phyloP scores from a whole-genome alignment of 2,888 invertebrate genomes.

The Glyphotaelius pellucidus region DNA sequence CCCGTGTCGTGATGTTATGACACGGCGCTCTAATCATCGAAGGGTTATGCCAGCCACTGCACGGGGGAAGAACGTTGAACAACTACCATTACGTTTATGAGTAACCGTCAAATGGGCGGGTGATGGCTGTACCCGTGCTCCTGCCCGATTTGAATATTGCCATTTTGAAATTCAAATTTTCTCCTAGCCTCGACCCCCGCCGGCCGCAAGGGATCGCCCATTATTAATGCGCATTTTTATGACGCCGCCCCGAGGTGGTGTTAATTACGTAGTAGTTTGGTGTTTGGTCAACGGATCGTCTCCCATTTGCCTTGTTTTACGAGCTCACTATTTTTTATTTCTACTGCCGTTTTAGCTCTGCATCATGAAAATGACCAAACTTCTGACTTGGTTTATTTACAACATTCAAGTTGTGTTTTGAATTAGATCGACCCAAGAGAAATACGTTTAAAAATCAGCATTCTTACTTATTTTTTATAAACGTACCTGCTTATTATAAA shows the following conservation, averaged over 20 bases:
- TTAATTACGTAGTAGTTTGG: slow-evolving; percentile 44
- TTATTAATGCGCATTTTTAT: slow-evolving; percentile 55
- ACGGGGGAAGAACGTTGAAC: slow-evolving; percentile 53
- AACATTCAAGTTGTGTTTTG: not conserved
- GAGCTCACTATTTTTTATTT: slow-evolving; percentile 43
- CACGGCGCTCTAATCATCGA: slow-evolving; percentile 63
- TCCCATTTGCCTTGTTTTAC: not conserved
- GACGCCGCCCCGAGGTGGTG: slow-evolving; percentile 45
- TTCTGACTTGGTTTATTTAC: not conserved
- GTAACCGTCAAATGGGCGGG: slow-evolving; percentile 63
- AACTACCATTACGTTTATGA: slow-evolving; percentile 62
- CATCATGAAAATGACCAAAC: not conserved
- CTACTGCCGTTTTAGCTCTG: not conserved
- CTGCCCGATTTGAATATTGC: slow-evolving; percentile 57
- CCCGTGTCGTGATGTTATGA: slow-evolving; percentile 61
- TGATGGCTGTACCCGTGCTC: slow-evolving; percentile 52
- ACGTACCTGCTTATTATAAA: too few species aligned
- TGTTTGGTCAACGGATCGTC: slow-evolving; percentile 6
- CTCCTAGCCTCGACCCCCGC: slow-evolving; percentile 35
- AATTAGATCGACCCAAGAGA: too few species aligned
- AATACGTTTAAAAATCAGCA: too few species aligned
- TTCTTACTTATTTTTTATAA: too few species aligned
- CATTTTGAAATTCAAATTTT: slow-evolving; percentile 61
- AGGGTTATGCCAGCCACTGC: slow-evolving; percentile 61
- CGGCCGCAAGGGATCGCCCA: slow-evolving; percentile 40